Evolutionary conservation across 2,113 vertebrate species (phyloP), one percentile per base, ranked within the genome.

Genomic region (Baryphthengus martii): DNA sequence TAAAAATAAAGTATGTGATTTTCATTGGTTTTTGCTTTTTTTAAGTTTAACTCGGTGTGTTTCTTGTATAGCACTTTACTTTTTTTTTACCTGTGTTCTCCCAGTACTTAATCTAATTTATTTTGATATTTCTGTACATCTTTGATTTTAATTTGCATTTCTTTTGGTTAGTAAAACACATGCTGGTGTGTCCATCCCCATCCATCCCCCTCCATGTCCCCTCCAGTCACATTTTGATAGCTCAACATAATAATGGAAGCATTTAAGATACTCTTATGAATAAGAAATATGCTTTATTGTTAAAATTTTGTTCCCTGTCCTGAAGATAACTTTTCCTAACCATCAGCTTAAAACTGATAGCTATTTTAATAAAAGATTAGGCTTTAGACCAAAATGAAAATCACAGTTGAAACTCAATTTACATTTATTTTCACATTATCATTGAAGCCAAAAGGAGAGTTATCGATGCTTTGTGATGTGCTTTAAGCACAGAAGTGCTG

Each of bases 11-110:
- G 85, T 91, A 74, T 91, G 76, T 91, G 33, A 77, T 77, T 95
- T 84, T 97, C 59, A 74, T 97, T 98, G 97, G 55, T 55, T 97
- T 96, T 94, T 92, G 93, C 85, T 97, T 96, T 93, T 91, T 97
- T 97, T 97, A 80, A 96, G 96, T 97, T 98, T 94, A 97, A 96
- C 78, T 85, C 92, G 96, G 83, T 97, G 40, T 96, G 96, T 95
- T 96, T 92, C 66, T 95, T 91, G 31, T 94, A 42, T 68, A 92
- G 63, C 87, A 88, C 89, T 59, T 96, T 79, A 80, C 72, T 77
- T 94, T 96, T 77, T 77, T 96, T 95, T 95, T 92, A 88, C 95
- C 85, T 93, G 33, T 97, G 87, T 95, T 97, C 68, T 97, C 68
- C 91, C 79, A 62, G 50, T 81, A 71, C 53, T 86, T 84, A 63